Evolutionary conservation across 2,113 vertebrate genomes (phyloP), one percentile per base, ranked within the genome.

Genomic region (Larimichthys polyactis): DNA sequence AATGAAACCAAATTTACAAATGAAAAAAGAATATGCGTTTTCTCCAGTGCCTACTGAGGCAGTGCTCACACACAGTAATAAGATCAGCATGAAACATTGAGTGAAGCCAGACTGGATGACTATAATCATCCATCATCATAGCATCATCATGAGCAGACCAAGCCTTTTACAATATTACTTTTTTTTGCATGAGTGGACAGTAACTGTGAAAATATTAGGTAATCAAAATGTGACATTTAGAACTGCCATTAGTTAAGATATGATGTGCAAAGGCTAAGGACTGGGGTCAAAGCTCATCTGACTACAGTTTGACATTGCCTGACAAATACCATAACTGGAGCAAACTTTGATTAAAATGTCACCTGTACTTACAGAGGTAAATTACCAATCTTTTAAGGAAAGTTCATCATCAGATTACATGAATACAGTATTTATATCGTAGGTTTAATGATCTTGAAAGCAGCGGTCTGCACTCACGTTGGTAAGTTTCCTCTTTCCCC

Each of bases 401-500:
- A 32, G 10, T 15, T 11, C 36, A 36, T 36, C 7, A 36, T 36
- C 6, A 36, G 36, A 8, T 36, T 36, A 32, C 5, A 32, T 32
- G 5, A 32, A 32, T 32, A 22, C 49, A 24, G 2, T 22, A 36
- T 17, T 0, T 15, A 24, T 16, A 24, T 40, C 1, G 3, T 12
- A 36, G 62, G 6, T 40, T 19, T 59, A 8, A 22, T 17, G 20
- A 40, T 20, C 10, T 52, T 43, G 52, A 15, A 32, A 14, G 2
- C 48, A 29, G 36, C 22, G 59, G 9, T 69, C 44, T 85, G 40
- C 49, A 85, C 97, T 98, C 93, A 99, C 98, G 3, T 95, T 95
- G 52, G 94, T 91, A 82, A 97, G 93, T 76, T 97, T 97, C 19
- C 89, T 76, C 9, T 91, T 96, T 85, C 95, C 92, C 69, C 94